Base-by-base conservation (phyloP, 1,140 invertebrate genomes). In the Bombus affinis region DNA sequence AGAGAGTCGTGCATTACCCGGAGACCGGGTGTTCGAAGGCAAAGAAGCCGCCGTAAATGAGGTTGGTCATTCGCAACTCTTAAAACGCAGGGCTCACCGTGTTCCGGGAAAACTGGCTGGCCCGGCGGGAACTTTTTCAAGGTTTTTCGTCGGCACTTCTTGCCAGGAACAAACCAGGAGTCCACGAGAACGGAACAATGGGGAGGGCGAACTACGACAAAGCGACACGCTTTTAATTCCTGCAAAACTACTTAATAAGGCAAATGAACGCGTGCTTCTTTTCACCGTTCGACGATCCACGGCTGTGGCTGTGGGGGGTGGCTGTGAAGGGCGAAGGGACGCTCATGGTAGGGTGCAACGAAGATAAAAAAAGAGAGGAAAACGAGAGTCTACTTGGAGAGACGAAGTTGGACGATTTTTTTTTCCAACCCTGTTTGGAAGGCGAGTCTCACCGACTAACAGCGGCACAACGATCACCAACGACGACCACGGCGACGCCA, bases 241-340 rank as follows among this genome's bases (percentile, higher is more conserved):
- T 75, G 81, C 87, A 86, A 92, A 91, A 92, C 88, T 88, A 89
- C 85, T 93, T 92, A 89, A 93, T 92, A 92, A 92, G 89, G 87
- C 89, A 91, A 92, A 92, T 88, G 86, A 92, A 92, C 91, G 88
- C 86, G 86, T 89, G 74, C 86, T 86, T 86, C 91, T 91, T 90
- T 90, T 88, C 77, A 91, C 87, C 87, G 87, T 91, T 92, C 84
- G 87, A 88, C 85, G n/a, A 59, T 53, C 37, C 44, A 65, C 47
- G 47, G 39, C 32, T 32, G 32, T 32, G 32, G 32, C 32, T 32
- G 32, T 32, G 32, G 59, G 75, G n/a, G 78, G 72, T 70, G 80
- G 42, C 28, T 28, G 22, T 15, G 86, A 65, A 78, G 85, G 81
- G 71, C 62, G 68, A n/a, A 76, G 15, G 86, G 81, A 44, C 57